Base-by-base conservation (phyloP, 2,888 invertebrate species). In the Cantharis flavilabris region DNA sequence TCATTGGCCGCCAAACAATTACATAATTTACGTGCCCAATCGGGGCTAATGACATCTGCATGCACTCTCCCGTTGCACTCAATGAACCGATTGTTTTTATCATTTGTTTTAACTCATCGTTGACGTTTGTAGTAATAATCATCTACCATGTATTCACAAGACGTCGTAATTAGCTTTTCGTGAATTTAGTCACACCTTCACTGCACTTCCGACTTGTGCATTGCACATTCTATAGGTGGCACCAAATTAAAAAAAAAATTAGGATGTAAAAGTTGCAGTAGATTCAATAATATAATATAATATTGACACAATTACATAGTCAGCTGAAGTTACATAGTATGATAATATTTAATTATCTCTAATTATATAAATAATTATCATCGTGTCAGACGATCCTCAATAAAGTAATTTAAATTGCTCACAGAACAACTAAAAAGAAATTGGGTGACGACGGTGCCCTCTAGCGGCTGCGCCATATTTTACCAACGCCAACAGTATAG, bases 1-100 rank as follows among this genome's bases (percentile, higher is more conserved):
- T 88, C 88, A 88, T 88, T 89, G 88, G 88, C 88, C 88, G 87
- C 84, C 82, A 82, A 83, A 85, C 88, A 88, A 86, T 86, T 86
- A 85, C 85, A 85, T 86, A 85, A 86, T 89, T 89, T 87, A 88
- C 87, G 87, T 86, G 85, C 84, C 84, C 84, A 82, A 84, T 84
- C 84, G 84, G 85, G 88, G 87, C 86, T 87, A 88, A 88, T 88
- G 88, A 88, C 88, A 88, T 88, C 86, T 86, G 85, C 83, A 80
- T 82, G 83, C 83, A 82, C 82, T 81, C 82, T 81, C 81, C 79
- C 81, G 77, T 79, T 79, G 78, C 80, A 78, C 75, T 79, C 81
- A 81, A 82, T 81, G 79, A 75, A 79, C 79, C 77, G 76, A 81
- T 81, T 80, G 76, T 80, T 77, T 80, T 81, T 78, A 76, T 79